Evolutionary conservation across 2,113 vertebrate genomes (phyloP).

Genomic region (Lontra canadensis): DNA sequence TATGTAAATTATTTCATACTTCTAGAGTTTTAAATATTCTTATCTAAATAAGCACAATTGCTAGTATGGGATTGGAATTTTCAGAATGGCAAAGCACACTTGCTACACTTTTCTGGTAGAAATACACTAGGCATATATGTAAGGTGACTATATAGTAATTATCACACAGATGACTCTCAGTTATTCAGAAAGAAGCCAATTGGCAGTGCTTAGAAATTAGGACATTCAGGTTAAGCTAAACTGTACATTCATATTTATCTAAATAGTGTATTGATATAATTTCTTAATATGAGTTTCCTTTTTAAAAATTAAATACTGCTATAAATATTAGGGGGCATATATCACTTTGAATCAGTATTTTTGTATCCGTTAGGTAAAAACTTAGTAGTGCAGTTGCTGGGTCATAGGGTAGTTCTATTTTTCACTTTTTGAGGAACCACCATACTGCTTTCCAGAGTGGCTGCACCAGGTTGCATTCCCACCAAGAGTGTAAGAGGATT

Average conservation of each 20-base stretch:
- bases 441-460: not conserved
- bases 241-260: not conserved
- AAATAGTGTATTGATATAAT: not conserved
- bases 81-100: not conserved
- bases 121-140: not conserved
- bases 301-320: not conserved
- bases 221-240: not conserved
- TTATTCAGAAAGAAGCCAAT: slow-evolving; percentile 8
- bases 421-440: not conserved
- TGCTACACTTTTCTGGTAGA: not conserved
- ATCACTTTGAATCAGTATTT: not conserved
- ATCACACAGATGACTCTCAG: not conserved
- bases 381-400: not conserved
- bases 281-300: not conserved
- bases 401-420: not conserved
- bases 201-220: not conserved
- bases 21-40: not conserved
- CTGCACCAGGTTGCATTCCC: not conserved
- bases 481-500: not conserved
- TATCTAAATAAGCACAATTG: not conserved
- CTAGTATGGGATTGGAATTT: not conserved
- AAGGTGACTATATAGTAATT: not conserved
- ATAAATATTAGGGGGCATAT: not conserved
- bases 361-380: not conserved
- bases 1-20: not conserved